Conservation (phyloP, 2,888 invertebrate genomes). For the Diachrysia chrysitis region DNA sequence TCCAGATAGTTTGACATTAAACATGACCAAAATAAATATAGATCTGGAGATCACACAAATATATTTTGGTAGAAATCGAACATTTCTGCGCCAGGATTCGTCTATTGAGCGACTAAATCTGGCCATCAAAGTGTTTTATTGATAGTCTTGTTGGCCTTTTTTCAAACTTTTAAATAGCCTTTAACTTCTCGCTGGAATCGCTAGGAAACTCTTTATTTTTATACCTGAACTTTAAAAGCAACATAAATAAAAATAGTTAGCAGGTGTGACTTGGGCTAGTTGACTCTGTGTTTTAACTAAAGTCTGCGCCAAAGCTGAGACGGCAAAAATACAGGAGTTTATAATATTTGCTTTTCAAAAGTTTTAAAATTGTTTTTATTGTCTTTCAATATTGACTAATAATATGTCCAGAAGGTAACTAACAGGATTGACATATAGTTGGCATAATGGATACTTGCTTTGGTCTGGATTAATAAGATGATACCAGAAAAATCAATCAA, state of each 20-base stretch:
- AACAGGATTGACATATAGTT: background rate
- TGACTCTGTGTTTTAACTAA: background rate
- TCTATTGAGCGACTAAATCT: background rate
- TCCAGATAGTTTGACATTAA: constrained; percentile 4
- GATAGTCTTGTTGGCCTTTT: background rate
- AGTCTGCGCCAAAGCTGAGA: background rate
- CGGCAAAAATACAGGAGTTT: constrained; percentile 1
- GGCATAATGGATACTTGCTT: too few species aligned
- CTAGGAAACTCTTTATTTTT: background rate
- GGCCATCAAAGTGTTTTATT: background rate
- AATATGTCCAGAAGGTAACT: background rate
- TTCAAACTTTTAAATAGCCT: background rate
- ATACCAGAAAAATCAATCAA: background rate
- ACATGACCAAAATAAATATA: constrained; percentile 1
- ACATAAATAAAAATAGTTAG: constrained; percentile 2
- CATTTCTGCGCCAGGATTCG: background rate
- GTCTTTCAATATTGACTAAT: too few species aligned
- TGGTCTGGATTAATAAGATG: too few species aligned
- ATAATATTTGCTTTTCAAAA: background rate
- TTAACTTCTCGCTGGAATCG: background rate
- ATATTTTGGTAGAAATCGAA: background rate
- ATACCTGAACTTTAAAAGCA: background rate
- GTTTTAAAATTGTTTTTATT: background rate
- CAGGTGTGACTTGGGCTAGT: background rate
- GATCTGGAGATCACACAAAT: background rate